Evolutionary conservation across 2,797 vertebrate genomes (phyloP).

Genomic region (Tenualosa thibaudeaui): DNA sequence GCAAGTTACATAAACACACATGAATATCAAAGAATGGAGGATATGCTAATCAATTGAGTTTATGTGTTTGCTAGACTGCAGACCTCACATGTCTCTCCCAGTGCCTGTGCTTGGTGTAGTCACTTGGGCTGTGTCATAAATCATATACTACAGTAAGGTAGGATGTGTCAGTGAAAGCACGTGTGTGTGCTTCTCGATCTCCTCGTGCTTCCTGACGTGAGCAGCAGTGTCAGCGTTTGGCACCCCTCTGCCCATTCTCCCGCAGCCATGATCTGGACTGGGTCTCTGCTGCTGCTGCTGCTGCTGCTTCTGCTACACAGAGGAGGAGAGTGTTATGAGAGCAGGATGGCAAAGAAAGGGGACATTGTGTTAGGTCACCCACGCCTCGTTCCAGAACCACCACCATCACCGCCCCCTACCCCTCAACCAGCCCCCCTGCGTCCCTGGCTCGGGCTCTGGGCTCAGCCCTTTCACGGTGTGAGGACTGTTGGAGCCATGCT

Average conservation of each 20-base stretch:
- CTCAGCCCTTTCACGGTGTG: not conserved
- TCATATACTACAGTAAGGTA: not conserved
- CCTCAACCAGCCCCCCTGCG: slow-evolving; percentile 34
- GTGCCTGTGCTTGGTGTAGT: not conserved
- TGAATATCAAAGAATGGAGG: not conserved
- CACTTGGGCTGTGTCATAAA: not conserved
- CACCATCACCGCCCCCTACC: not conserved
- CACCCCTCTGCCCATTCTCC: slow-evolving; percentile 20
- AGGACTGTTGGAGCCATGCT: slow-evolving; percentile 44
- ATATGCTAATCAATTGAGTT: not conserved
- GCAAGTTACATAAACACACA: not conserved
- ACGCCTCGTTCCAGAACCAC: slow-evolving; percentile 43
- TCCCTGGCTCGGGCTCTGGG: slow-evolving; percentile 52
- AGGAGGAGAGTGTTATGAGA: slow-evolving; percentile 22
- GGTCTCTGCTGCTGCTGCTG: not conserved
- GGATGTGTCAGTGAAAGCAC: not conserved
- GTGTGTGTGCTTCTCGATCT: not conserved
- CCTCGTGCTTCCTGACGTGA: not conserved
- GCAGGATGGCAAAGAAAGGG: slow-evolving; percentile 62
- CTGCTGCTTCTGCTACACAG: not conserved
- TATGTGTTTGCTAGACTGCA: not conserved
- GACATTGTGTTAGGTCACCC: slow-evolving; percentile 66
- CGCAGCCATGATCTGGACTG: slow-evolving; percentile 31
- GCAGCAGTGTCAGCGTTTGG: slow-evolving; percentile 26
- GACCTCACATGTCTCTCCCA: not conserved